Base-by-base conservation (phyloP, 2,113 vertebrate species). In the Silurus glanis region DNA sequence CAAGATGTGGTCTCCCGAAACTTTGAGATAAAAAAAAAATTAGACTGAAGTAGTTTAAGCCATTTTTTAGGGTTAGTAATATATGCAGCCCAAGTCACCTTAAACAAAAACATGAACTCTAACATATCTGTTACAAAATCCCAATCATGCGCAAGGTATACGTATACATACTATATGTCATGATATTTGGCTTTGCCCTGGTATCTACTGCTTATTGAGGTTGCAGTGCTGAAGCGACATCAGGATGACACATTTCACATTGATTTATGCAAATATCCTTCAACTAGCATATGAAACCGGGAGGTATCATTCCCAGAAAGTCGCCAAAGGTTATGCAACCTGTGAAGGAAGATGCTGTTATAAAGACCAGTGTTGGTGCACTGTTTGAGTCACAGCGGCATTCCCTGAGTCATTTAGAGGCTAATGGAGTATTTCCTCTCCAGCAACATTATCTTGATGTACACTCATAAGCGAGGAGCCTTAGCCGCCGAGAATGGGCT, bases 361-460 rank as follows among this genome's bases (percentile, higher is more conserved):
- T 56, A 88, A 85, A 88, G 81, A 79, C 83, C 74, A 61, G 71
- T 19, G 45, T 67, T 71, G 49, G 55, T 37, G 17, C 51, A 45
- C 56, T 74, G 49, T 23, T 56, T 84, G 87, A 87, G 87, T 85
- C 87, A 82, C 83, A 69, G 5, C 58, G 49, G 13, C 53, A 78
- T 75, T 28, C 66, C 37, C 58, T 23, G 79, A 62, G 69, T 67
- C 83, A 49, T 78, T 28, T 80, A 69, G 67, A 51, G 47, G 76
- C 58, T 69, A 19, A 67, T 69, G 17, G 62, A 75, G 75, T 74
- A 53, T 79, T 62, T 37, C 67, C 61, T 62, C 61, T 58, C 12
- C 66, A 76, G 79, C 71, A 76, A 58, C 61, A 85, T 88, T 78
- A 83, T 83, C 59, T 80, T 86, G 79, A 71, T 83, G 72, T 12